phyloP scores from a whole-genome alignment of 2,113 vertebrate genomes.

The Mirounga angustirostris region DNA sequence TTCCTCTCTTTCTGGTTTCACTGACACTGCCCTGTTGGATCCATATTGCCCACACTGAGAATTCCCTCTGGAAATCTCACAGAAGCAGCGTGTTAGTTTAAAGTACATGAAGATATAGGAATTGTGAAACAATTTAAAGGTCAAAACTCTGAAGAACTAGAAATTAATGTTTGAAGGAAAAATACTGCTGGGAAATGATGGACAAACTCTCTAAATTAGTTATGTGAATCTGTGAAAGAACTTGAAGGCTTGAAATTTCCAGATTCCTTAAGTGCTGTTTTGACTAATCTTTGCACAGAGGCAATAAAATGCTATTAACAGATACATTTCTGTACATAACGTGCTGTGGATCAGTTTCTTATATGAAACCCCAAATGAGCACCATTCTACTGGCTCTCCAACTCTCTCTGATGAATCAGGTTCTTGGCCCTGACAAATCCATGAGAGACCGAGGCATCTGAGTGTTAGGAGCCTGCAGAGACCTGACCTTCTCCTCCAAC shows the following conservation, averaged over 20 bases:
- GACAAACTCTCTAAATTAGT: background rate
- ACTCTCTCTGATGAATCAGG: background rate
- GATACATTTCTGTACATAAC: background rate
- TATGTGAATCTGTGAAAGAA: background rate
- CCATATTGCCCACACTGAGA: background rate
- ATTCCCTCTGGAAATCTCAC: constrained; percentile 14
- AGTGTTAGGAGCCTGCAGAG: background rate
- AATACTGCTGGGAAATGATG: background rate
- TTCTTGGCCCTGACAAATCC: background rate
- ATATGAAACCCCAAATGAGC: background rate
- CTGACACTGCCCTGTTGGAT: background rate
- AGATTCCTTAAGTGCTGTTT: background rate
- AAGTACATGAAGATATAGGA: background rate
- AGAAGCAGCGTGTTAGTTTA: background rate
- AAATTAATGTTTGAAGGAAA: constrained; percentile 39
- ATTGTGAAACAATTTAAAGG: constrained; percentile 36
- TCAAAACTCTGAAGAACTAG: background rate
- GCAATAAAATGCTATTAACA: background rate
- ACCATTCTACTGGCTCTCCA: background rate
- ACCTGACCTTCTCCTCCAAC: background rate
- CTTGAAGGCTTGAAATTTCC: background rate
- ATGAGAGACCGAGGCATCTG: background rate
- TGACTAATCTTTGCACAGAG: background rate
- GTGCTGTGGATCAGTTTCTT: background rate
- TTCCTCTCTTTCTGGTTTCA: background rate